Percentiles rank a stretch among this genome's conserved stretches.
Conservation (phyloP, 1,140 invertebrate species). For the Drosophila sp. region DNA sequence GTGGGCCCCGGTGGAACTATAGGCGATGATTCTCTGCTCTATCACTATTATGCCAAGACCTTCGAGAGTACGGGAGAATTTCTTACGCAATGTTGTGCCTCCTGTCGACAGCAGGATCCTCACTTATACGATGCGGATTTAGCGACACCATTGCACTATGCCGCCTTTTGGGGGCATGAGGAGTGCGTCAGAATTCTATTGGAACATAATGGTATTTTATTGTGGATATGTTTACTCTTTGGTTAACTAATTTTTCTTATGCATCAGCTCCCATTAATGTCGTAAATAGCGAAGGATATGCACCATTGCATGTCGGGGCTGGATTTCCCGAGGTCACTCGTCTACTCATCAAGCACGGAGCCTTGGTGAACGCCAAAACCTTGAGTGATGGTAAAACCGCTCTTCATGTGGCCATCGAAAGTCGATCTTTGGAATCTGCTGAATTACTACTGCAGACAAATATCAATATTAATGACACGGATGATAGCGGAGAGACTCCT, state of each 20-base stretch:
- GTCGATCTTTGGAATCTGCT: slow-evolving; percentile 83
- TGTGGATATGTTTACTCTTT: neutral
- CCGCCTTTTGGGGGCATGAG: slow-evolving; percentile 84
- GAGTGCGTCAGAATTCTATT: slow-evolving; percentile 87
- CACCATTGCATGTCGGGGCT: slow-evolving; percentile 94
- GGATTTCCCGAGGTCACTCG: slow-evolving; percentile 84
- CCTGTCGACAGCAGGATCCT: slow-evolving; percentile 81
- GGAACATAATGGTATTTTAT: slow-evolving; percentile 88
- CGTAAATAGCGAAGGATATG: slow-evolving; percentile 94
- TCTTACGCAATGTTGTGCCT: slow-evolving; percentile 65
- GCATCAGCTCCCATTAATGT: slow-evolving; percentile 87
- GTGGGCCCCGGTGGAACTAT: slow-evolving; percentile 29
- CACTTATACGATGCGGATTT: slow-evolving; percentile 84
- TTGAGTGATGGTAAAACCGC: slow-evolving; percentile 74
- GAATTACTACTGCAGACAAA: slow-evolving; percentile 85
- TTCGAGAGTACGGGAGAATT: slow-evolving; percentile 84
- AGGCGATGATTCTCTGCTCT: slow-evolving; percentile 71
- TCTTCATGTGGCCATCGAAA: slow-evolving; percentile 71
- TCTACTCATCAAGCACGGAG: slow-evolving; percentile 68
- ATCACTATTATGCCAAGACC: slow-evolving; percentile 85
- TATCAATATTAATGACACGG: slow-evolving; percentile 85
- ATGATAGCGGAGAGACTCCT: slow-evolving; percentile 85
- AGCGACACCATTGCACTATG: slow-evolving; percentile 86
- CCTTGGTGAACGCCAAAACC: slow-evolving; percentile 73
- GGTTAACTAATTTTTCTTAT: neutral